These are phyloP conservation scores for Eretmochelys imbricata DNA, from an alignment of 2,113 vertebrate species.

Conservation along the genomic window DNA sequence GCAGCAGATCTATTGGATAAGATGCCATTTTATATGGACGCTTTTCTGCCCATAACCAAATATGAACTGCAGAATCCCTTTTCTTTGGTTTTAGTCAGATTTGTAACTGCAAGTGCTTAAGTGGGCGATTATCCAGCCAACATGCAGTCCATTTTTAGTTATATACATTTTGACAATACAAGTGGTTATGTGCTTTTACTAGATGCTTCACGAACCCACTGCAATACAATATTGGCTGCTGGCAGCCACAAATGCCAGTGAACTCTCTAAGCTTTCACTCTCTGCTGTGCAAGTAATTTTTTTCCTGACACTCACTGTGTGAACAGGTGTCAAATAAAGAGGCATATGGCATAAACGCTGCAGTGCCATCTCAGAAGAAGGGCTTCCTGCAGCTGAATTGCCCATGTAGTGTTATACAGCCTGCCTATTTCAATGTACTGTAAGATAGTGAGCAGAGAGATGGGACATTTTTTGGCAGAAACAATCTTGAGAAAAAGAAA, in stretches of 20 bases:
- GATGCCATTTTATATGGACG: neutral
- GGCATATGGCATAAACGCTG: conserved; percentile 57
- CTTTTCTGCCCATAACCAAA: neutral
- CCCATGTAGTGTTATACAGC: neutral
- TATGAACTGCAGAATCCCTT: neutral
- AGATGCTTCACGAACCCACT: neutral
- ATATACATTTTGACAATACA: neutral
- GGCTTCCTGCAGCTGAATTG: conserved; percentile 51
- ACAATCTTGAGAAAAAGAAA: neutral
- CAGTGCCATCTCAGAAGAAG: conserved; percentile 10
- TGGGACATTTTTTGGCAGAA: neutral
- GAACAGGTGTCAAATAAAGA: conserved; percentile 70
- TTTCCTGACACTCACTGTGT: conserved; percentile 56
- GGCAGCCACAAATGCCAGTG: neutral
- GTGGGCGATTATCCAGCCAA: neutral
- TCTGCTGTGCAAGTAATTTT: conserved; percentile 46
- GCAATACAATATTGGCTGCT: neutral
- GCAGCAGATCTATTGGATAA: neutral
- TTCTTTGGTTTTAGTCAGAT: conserved; percentile 10
- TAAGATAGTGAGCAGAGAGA: neutral
- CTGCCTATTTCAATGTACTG: neutral
- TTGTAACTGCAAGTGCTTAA: neutral
- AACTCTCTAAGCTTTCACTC: neutral
- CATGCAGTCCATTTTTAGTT: neutral
- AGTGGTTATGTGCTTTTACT: conserved; percentile 26